Conservation (phyloP, 2,888 invertebrate species). For the Frankliniella intonsa region DNA sequence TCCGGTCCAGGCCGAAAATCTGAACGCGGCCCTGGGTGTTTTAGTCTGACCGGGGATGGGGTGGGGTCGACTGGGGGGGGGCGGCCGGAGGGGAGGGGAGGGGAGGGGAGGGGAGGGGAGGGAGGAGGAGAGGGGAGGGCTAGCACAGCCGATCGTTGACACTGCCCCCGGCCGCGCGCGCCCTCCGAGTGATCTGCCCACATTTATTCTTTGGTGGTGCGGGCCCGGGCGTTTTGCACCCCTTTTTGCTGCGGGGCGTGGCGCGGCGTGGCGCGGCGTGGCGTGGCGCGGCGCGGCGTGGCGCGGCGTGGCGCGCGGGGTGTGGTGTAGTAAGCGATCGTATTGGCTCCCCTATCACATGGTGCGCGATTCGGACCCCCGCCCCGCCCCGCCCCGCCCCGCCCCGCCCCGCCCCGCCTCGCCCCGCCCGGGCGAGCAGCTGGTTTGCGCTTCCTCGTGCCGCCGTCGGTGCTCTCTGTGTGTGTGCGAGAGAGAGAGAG, state of each 20-base stretch:
- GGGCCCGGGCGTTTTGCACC: background rate
- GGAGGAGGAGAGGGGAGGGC: background rate
- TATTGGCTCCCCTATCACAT: constrained; percentile 5
- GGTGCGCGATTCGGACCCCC: background rate
- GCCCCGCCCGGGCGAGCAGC: background rate
- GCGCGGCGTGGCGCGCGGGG: background rate
- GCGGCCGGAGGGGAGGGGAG: background rate
- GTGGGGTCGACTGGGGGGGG: background rate
- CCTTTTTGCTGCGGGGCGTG: background rate
- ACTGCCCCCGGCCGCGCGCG: background rate
- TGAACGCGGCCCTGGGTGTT: too few species aligned
- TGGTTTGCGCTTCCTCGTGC: too few species aligned
- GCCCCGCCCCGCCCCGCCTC: background rate
- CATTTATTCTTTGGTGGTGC: constrained; percentile 17
- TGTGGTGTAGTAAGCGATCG: background rate
- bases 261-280: background rate
- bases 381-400: background rate
- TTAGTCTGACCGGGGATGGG: background rate
- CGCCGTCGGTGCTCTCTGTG: too few species aligned
- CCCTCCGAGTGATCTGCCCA: constrained; percentile 7
- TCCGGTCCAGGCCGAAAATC: too few species aligned
- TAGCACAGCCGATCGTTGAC: background rate
- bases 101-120: background rate
- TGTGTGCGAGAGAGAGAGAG: background rate
- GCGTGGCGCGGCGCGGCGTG: too few species aligned